Base-by-base conservation (phyloP, 2,797 vertebrate species). In the Fratercula arctica region DNA sequence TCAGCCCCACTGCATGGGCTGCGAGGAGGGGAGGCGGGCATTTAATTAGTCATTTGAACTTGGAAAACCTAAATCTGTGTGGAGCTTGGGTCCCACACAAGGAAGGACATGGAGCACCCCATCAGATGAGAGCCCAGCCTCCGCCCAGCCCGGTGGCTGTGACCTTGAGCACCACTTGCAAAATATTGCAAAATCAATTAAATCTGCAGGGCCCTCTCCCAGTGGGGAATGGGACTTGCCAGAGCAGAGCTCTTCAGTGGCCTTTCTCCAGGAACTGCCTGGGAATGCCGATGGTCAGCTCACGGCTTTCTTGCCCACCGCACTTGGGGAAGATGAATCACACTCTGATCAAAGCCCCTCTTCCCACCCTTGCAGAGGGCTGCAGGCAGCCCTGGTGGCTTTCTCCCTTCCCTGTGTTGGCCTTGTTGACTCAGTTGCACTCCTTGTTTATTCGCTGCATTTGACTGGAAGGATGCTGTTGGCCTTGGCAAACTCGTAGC, bases 211-310 rank as follows among this genome's bases (percentile, higher is more conserved):
- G 35, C 33, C n/a, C 26, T 73, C 26, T 78, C 23, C 53, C 28
- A 11, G 37, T 11, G 60, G 23, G 28, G 63, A 82, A 54, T 2
- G 8, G 39, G 21, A 12, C 37, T 46, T 24, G 11, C 20, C 39
- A 48, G 45, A 48, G 57, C 59, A 46, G 37, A 81, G 46, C 19
- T 63, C 56, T 43, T 20, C 31, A 35, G 56, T 1, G 3, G 29
- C 39, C 50, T 33, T 85, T 72, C 45, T n/a, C 16, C 5, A 2
- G 51, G 63, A 88, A 35, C 73, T 50, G 29, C 24, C 45, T 2
- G 0, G 10, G 35, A 75, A 45, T 8, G 2, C 16, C 9, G 3
- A 24, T 3, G 5, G 33, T 60, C 1, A 0, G 39, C 25, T 66
- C 1, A 0, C 1, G 5, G 61, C 41, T 54, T 69, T 25, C 70